Conservation (phyloP, 1,140 invertebrate genomes). For the Bombus cullumanus region DNA sequence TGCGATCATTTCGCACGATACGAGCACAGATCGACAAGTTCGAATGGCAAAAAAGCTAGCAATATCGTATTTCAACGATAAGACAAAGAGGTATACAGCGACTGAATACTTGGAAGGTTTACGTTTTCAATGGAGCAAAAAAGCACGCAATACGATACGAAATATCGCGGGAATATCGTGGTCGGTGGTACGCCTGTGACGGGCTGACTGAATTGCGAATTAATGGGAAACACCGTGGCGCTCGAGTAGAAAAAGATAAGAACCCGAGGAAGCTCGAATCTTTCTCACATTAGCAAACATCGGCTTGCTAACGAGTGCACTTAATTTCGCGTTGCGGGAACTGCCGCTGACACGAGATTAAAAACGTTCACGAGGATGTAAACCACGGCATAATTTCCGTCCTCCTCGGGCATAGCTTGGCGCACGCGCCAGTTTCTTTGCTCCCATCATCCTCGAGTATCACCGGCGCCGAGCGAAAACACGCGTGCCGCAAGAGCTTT, state of each 20-base stretch:
- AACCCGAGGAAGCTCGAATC: conserved; percentile 55
- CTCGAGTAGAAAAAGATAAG: conserved; percentile 61
- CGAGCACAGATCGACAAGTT: no score
- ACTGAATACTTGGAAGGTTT: neutral
- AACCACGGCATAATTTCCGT: conserved; percentile 60
- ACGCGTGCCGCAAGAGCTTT: neutral
- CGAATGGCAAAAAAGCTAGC: no score
- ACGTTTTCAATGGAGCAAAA: no score
- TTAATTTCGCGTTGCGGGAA: conserved; percentile 67
- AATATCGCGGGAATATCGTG: neutral
- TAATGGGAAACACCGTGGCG: conserved; percentile 55
- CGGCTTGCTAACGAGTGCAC: conserved; percentile 70
- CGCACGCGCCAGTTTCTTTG: conserved; percentile 21
- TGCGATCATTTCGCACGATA: no score
- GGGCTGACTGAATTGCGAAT: conserved; percentile 54
- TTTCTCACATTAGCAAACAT: conserved; percentile 70
- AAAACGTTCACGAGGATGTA: conserved; percentile 67
- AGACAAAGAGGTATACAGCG: neutral
- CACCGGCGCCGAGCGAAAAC: neutral
- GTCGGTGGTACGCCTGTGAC: conserved; percentile 9
- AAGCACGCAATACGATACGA: neutral
- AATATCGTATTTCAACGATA: neutral
- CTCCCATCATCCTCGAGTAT: neutral
- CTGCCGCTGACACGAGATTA: conserved; percentile 69
- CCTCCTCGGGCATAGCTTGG: neutral